These are phyloP conservation scores for Numida meleagris DNA, from an alignment of 2,113 vertebrate genomes.

Conservation along the genomic window DNA sequence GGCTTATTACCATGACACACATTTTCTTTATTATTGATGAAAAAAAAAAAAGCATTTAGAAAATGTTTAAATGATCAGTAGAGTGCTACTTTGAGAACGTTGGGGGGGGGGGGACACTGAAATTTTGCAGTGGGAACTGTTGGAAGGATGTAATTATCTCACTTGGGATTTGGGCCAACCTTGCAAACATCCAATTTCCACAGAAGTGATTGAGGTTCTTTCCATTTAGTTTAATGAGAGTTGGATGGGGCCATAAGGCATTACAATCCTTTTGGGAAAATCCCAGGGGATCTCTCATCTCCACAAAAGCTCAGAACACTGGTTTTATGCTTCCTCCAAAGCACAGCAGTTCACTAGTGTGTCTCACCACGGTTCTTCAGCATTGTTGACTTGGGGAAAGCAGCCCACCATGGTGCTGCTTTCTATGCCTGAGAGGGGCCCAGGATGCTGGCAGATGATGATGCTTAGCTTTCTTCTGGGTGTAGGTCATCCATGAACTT, in stretches of 20 bases:
- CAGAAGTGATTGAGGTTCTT: constrained; percentile 59
- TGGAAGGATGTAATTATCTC: constrained; percentile 63
- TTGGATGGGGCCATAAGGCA: constrained; percentile 39
- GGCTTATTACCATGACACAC: neutral
- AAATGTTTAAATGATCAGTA: constrained; percentile 37
- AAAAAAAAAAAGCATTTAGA: constrained; percentile 12
- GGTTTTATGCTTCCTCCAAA: constrained; percentile 39
- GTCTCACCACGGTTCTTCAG: neutral
- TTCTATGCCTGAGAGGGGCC: neutral
- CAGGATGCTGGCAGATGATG: neutral
- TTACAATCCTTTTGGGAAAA: constrained; percentile 39
- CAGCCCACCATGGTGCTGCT: neutral
- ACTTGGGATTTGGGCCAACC: constrained; percentile 59
- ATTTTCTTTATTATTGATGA: neutral
- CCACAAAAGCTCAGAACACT: neutral
- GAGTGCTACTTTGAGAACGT: constrained; percentile 37
- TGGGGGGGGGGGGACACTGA: neutral
- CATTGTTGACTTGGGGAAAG: neutral
- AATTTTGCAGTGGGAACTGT: constrained; percentile 22
- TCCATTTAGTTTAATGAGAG: constrained; percentile 70
- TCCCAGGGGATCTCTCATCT: constrained; percentile 26
- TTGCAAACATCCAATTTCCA: constrained; percentile 59
- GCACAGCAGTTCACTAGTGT: neutral
- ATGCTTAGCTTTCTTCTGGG: neutral
- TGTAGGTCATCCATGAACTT: neutral